phyloP scores from a whole-genome alignment of 2,888 invertebrate species.

The Erebia epiphron region DNA sequence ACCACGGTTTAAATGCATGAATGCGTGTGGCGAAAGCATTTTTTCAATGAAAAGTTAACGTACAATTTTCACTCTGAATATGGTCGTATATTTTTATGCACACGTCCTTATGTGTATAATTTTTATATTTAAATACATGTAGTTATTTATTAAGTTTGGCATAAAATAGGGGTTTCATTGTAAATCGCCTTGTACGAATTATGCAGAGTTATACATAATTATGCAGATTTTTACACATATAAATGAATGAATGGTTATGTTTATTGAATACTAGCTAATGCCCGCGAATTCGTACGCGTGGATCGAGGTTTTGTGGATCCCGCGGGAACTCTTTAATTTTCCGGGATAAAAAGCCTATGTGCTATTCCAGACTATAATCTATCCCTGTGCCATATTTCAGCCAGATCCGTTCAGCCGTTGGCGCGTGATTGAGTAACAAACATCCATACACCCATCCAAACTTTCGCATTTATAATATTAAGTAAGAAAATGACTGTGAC shows the following conservation, averaged over 20 bases:
- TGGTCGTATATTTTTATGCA: conserved; percentile 19
- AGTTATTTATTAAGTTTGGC: conserved; percentile 5
- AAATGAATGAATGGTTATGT: not conserved
- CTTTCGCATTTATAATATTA: too few relatives aligned
- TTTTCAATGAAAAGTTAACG: conserved; percentile 19
- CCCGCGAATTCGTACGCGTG: too few relatives aligned
- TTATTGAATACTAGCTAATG: too few relatives aligned
- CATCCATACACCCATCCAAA: too few relatives aligned
- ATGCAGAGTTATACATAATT: conserved; percentile 2
- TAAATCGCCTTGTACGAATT: not conserved
- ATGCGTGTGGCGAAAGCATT: conserved; percentile 22
- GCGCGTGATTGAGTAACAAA: too few relatives aligned
- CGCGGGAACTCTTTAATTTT: too few relatives aligned
- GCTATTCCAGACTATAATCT: too few relatives aligned
- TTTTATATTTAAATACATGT: conserved; percentile 19
- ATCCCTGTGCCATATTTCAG: too few relatives aligned
- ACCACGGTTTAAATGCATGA: conserved; percentile 17
- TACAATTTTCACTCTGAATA: conserved; percentile 19
- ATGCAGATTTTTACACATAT: conserved; percentile 6
- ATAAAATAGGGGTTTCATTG: conserved; percentile 12
- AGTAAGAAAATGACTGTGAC: not conserved
- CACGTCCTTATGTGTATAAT: conserved; percentile 16
- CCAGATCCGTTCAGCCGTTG: too few relatives aligned
- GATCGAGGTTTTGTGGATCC: too few relatives aligned
- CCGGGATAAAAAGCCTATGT: too few relatives aligned